These are phyloP conservation scores for Sylvilagus bachmani DNA, from an alignment of 2,113 vertebrate genomes.

Conservation along the genomic window DNA sequence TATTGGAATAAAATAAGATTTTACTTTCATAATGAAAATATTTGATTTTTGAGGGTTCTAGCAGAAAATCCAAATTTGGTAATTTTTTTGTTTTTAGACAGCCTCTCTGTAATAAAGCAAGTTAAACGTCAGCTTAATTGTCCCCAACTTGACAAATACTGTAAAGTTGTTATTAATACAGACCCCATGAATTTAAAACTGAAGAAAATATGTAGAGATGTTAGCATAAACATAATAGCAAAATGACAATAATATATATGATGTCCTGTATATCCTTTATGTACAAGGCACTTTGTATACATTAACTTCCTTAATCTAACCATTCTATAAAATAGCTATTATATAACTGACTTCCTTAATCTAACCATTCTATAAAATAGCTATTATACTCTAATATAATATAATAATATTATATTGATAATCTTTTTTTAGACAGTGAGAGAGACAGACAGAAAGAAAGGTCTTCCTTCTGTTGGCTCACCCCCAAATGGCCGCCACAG, in stretches of 20 bases:
- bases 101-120: conserved; percentile 33
- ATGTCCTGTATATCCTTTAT: background rate
- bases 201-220: background rate
- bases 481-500: too few species aligned
- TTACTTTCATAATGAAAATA: background rate
- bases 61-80: background rate
- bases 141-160: background rate
- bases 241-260: background rate
- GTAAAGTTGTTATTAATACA: conserved; percentile 1
- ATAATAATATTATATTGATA: too few species aligned
- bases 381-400: background rate
- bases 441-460: too few species aligned
- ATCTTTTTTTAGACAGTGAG: too few species aligned
- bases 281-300: background rate
- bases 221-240: conserved; percentile 19
- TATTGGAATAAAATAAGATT: conserved; percentile 16
- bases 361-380: background rate
- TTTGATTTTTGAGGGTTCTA: background rate
- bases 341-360: background rate
- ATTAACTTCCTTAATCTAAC: conserved; percentile 11
- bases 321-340: background rate
- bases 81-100: background rate
- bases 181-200: background rate
- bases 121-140: background rate
- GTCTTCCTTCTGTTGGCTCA: background rate